Evolutionary conservation across 2,113 vertebrate species (phyloP).

Genomic region (Brachionichthys hirsutus): DNA sequence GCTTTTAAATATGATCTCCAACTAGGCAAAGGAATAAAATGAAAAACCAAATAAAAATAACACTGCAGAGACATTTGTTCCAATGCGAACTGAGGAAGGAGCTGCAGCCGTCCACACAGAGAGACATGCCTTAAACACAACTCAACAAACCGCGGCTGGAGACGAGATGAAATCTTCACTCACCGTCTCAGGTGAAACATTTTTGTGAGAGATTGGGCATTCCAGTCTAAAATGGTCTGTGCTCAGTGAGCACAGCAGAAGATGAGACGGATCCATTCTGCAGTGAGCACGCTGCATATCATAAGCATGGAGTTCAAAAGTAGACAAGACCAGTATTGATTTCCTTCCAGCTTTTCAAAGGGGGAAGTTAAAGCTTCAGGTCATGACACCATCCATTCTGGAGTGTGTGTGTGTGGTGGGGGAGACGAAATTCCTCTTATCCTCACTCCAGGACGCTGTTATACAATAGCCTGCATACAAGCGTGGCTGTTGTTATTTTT

Average conservation of each 20-base stretch:
- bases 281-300: background rate
- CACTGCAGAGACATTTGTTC: too few relatives aligned
- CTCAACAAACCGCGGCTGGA: too few relatives aligned
- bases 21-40: background rate
- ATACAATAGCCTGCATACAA: conserved; percentile 55
- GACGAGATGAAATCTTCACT: too few relatives aligned
- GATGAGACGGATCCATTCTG: background rate
- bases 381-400: background rate
- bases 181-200: too few relatives aligned
- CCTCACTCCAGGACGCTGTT: conserved; percentile 35
- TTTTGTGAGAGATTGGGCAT: too few relatives aligned
- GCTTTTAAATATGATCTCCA: background rate
- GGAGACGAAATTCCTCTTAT: conserved; percentile 16
- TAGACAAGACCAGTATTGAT: conserved; percentile 10
- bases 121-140: too few relatives aligned
- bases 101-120: too few relatives aligned
- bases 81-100: too few relatives aligned
- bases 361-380: conserved; percentile 32
- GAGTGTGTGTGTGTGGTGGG: too few relatives aligned
- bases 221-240: too few relatives aligned
- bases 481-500: conserved; percentile 45
- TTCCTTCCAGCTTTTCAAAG: conserved; percentile 57
- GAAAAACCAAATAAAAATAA: too few relatives aligned
- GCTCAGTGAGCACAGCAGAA: background rate
- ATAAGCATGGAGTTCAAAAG: background rate